These are phyloP conservation scores for Chloropsis cyanopogon DNA, from an alignment of 2,113 vertebrate species.

Conservation along the genomic window DNA sequence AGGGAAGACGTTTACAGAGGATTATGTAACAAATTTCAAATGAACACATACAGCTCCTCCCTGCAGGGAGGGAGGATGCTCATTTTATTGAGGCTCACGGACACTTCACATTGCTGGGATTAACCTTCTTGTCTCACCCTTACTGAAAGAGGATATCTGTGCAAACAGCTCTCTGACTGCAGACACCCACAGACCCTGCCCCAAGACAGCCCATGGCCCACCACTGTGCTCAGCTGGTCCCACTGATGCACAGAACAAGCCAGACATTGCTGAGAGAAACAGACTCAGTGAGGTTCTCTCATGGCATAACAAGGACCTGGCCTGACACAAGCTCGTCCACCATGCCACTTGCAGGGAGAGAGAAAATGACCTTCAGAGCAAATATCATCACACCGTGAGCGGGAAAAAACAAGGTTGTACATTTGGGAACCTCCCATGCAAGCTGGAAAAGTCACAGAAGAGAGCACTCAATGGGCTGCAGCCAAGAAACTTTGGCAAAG, in stretches of 20 bases:
- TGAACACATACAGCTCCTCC: fast-evolving
- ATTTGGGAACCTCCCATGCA: background rate
- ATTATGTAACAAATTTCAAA: background rate
- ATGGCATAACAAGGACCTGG: background rate
- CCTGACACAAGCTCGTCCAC: background rate
- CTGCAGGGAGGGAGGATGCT: background rate
- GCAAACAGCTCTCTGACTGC: background rate
- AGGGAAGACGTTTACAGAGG: background rate
- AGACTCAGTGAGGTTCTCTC: background rate
- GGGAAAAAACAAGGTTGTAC: background rate
- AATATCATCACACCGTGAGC: background rate
- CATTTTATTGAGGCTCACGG: background rate
- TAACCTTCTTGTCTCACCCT: background rate
- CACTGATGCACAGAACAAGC: background rate
- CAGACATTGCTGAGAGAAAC: background rate
- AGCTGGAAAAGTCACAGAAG: background rate
- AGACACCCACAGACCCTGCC: background rate
- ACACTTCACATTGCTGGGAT: background rate
- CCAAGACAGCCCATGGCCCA: background rate
- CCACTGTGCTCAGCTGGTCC: background rate
- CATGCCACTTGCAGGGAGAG: background rate
- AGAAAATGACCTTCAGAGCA: background rate
- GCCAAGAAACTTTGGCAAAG: background rate
- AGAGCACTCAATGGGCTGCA: background rate
- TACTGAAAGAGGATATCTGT: background rate